Percentiles rank a stretch among this genome's conserved stretches.
phyloP scores from a whole-genome alignment of 2,797 vertebrate species.

The Eospalax fontanierii region DNA sequence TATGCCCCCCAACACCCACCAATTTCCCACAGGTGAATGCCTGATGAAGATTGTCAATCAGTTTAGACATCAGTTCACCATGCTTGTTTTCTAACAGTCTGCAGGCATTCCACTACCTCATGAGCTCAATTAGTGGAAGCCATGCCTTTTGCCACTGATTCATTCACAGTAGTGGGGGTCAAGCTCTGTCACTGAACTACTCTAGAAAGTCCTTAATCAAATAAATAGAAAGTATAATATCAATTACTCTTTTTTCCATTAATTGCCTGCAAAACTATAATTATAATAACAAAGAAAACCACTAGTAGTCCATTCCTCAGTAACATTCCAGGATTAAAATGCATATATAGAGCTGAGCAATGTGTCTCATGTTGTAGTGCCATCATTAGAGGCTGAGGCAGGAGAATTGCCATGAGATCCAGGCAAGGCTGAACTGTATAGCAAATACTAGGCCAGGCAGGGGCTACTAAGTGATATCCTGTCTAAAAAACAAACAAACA shows the following conservation, averaged over 20 bases:
- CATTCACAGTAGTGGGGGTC: no score
- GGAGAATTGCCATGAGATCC: background rate
- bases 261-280: background rate
- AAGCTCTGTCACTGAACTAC: background rate
- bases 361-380: background rate
- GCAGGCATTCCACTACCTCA: no score
- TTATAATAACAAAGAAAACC: background rate
- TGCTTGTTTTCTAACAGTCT: no score
- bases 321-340: conserved; percentile 21
- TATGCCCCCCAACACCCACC: background rate
- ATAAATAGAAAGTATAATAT: conserved; percentile 9
- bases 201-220: background rate
- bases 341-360: background rate
- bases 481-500: no score
- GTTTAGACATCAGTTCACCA: background rate
- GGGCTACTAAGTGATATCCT: background rate
- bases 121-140: no score
- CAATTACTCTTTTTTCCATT: background rate
- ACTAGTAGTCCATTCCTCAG: background rate
- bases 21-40: background rate
- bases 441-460: background rate
- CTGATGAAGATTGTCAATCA: background rate
- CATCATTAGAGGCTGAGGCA: background rate
- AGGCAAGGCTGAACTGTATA: background rate
- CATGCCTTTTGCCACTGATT: no score